phyloP scores from a whole-genome alignment of 1,140 invertebrate genomes.

The Drosophila arizonae region DNA sequence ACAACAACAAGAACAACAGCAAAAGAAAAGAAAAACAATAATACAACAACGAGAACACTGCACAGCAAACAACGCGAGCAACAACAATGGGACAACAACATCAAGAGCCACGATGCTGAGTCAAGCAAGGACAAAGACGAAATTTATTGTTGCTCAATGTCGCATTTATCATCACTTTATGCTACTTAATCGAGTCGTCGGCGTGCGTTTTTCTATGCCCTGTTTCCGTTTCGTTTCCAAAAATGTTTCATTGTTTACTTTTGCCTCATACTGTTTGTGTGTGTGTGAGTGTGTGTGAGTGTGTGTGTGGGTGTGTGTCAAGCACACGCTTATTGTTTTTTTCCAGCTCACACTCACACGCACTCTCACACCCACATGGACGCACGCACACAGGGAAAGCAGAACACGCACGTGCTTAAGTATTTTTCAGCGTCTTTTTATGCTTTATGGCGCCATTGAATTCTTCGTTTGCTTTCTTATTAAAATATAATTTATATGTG shows the following conservation, averaged over 20 bases:
- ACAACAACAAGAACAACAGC: too few relatives aligned
- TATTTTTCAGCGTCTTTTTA: slow-evolving; percentile 77
- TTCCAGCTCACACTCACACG: slow-evolving; percentile 32
- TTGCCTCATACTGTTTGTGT: slow-evolving; percentile 29
- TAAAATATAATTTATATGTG: slow-evolving; percentile 81
- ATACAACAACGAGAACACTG: slow-evolving; percentile 1
- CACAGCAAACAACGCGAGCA: slow-evolving; percentile 5
- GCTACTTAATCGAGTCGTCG: slow-evolving; percentile 75
- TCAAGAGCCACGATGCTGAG: neutral
- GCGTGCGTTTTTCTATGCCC: slow-evolving; percentile 50
- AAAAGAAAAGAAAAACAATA: slow-evolving; percentile 15
- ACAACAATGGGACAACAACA: slow-evolving; percentile 33
- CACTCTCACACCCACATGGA: slow-evolving; percentile 39
- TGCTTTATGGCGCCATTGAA: slow-evolving; percentile 80
- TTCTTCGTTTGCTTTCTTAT: slow-evolving; percentile 81
- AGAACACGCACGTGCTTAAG: slow-evolving; percentile 53
- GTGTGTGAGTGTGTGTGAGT: slow-evolving; percentile 12
- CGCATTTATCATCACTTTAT: slow-evolving; percentile 82
- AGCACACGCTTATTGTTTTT: slow-evolving; percentile 70
- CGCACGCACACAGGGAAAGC: slow-evolving; percentile 4
- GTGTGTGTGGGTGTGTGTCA: slow-evolving; percentile 16
- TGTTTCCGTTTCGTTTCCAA: slow-evolving; percentile 41
- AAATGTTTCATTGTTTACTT: slow-evolving; percentile 76
- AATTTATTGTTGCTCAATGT: slow-evolving; percentile 81
- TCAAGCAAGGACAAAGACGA: slow-evolving; percentile 30